phyloP scores from a whole-genome alignment of 2,113 vertebrate genomes.

The Pampusana beccarii region DNA sequence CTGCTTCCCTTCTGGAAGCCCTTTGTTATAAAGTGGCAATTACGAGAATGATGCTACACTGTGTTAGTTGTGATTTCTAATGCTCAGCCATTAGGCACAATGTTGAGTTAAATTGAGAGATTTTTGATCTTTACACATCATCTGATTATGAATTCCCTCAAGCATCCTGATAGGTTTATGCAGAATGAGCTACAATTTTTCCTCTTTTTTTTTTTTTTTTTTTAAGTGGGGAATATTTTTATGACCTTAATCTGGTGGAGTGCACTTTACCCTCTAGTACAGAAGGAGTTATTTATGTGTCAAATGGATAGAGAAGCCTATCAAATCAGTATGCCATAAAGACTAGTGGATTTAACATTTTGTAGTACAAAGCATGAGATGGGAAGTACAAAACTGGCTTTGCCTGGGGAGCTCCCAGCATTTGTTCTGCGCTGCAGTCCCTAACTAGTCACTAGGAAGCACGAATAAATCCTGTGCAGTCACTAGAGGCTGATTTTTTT shows the following conservation, averaged over 20 bases:
- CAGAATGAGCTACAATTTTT: not conserved
- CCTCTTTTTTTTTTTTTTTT: not conserved
- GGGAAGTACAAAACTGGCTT: not conserved
- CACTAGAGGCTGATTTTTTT: not conserved
- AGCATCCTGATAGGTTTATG: not conserved
- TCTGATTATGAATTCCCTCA: not conserved
- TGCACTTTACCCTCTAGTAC: not conserved
- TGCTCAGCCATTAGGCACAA: not conserved
- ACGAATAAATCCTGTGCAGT: accelerated
- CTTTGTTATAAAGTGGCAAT: not conserved
- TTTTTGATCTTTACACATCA: not conserved
- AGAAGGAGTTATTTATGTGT: accelerated
- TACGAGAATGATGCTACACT: not conserved
- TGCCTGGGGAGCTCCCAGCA: not conserved
- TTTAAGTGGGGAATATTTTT: not conserved
- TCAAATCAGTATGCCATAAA: not conserved
- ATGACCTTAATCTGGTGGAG: not conserved
- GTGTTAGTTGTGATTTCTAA: not conserved
- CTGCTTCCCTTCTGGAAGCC: not conserved
- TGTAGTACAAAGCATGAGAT: not conserved
- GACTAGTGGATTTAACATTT: not conserved
- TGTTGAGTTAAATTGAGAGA: not conserved
- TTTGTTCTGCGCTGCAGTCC: not conserved
- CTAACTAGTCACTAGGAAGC: not conserved
- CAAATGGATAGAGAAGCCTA: not conserved